Conservation (phyloP, 2,797 vertebrate genomes). For the Crocodylus rhombifer region DNA sequence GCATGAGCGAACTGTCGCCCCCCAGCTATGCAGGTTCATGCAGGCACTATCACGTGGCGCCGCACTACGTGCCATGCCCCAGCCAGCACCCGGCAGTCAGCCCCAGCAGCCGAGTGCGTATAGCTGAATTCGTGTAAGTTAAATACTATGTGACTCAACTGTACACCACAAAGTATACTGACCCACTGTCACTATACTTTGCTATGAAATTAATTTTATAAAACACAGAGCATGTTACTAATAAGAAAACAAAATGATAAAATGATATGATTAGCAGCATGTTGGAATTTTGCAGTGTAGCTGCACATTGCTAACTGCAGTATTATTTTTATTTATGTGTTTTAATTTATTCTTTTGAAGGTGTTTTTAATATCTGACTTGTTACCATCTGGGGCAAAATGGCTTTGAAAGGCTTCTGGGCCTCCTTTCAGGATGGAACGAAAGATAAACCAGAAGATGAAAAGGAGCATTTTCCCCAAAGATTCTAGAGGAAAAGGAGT, state of each 20-base stretch:
- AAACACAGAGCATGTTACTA: not conserved
- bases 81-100: too few relatives aligned
- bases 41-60: not conserved
- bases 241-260: not conserved
- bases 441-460: not conserved
- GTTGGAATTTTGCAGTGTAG: constrained; percentile 1
- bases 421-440: not conserved
- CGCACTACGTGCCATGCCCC: too few relatives aligned
- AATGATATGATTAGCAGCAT: constrained; percentile 5
- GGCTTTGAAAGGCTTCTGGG: fast-evolving
- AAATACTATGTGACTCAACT: too few relatives aligned
- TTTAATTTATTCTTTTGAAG: not conserved
- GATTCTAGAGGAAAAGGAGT: not conserved
- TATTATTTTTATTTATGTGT: constrained; percentile 26
- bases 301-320: constrained; percentile 33
- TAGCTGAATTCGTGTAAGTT: too few relatives aligned
- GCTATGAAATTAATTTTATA: not conserved
- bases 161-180: not conserved
- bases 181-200: constrained; percentile 14
- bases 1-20: too few relatives aligned
- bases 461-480: not conserved
- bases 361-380: not conserved
- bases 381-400: not conserved
- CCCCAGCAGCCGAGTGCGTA: too few relatives aligned
- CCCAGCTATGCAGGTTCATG: not conserved